phyloP scores from a whole-genome alignment of 1,140 invertebrate genomes.

The Drosophila burlai region DNA sequence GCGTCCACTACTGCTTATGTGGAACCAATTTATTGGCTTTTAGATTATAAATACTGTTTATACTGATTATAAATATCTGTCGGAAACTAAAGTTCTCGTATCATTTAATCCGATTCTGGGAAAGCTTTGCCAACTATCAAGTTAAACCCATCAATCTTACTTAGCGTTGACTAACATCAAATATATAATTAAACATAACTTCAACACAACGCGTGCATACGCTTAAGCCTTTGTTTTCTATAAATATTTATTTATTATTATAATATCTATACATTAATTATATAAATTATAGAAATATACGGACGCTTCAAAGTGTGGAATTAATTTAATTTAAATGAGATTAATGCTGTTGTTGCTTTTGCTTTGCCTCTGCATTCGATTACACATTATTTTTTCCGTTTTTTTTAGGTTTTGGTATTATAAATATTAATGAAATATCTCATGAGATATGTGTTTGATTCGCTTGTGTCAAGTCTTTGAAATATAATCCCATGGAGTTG shows the following conservation, averaged over 20 bases:
- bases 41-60: slow-evolving; percentile 3
- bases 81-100: slow-evolving; percentile 4
- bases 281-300: slow-evolving; percentile 15
- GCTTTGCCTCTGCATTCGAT: slow-evolving; percentile 37
- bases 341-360: slow-evolving; percentile 18
- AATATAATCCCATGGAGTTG: slow-evolving; percentile 35
- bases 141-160: slow-evolving; percentile 8
- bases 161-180: slow-evolving; percentile 8
- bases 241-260: slow-evolving; percentile 40
- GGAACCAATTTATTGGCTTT: background rate
- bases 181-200: slow-evolving; percentile 13
- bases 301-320: slow-evolving; percentile 29
- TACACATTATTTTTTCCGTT: slow-evolving; percentile 21
- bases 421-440: slow-evolving; percentile 51
- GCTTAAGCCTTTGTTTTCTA: slow-evolving; percentile 17
- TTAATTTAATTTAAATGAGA: slow-evolving; percentile 43
- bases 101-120: background rate
- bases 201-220: slow-evolving; percentile 1
- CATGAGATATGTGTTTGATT: slow-evolving; percentile 36
- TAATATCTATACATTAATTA: slow-evolving; percentile 12
- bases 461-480: slow-evolving; percentile 42
- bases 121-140: slow-evolving; percentile 1
- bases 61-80: background rate
- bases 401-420: slow-evolving; percentile 16
- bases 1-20: background rate